A percentile compares a stretch with the other conserved stretches of the same genome.
These are phyloP conservation scores for Chelon auratus DNA, from an alignment of 2,797 vertebrate genomes.

Conservation along the genomic window DNA sequence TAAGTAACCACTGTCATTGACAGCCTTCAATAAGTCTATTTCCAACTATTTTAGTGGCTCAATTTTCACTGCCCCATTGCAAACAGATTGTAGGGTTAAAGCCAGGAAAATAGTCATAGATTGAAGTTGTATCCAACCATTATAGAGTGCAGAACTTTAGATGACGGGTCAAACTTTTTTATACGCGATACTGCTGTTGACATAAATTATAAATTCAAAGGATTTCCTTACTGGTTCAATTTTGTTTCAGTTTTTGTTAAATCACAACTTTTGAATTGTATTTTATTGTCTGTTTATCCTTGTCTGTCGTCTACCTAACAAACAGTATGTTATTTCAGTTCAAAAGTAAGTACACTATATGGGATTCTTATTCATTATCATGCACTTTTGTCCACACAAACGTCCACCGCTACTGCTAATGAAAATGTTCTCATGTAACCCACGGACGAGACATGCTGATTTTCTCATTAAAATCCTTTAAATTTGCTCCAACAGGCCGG, in stretches of 20 bases:
- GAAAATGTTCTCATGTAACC: background rate
- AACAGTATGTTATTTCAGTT: background rate
- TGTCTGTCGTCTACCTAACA: background rate
- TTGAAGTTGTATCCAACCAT: conserved; percentile 63
- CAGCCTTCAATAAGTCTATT: conserved; percentile 51
- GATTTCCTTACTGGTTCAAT: conserved; percentile 31
- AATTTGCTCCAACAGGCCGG: conserved; percentile 1
- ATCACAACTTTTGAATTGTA: conserved; percentile 3
- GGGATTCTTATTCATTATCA: background rate
- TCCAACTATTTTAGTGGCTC: conserved; percentile 69
- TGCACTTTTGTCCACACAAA: background rate
- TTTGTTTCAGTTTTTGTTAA: conserved; percentile 19
- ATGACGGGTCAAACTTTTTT: conserved; percentile 68
- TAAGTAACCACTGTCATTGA: conserved; percentile 64
- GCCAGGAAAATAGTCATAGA: conserved; percentile 79
- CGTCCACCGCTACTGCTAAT: rapidly evolving
- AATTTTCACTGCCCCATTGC: conserved; percentile 70
- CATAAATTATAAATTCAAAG: conserved; percentile 53
- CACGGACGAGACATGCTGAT: background rate
- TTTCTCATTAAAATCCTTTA: conserved; percentile 1
- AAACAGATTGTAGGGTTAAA: conserved; percentile 57
- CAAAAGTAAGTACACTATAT: background rate
- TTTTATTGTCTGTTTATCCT: background rate
- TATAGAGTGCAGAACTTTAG: conserved; percentile 59
- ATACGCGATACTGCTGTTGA: conserved; percentile 53